These are phyloP conservation scores for Lysandra coridon DNA, from an alignment of 2,888 invertebrate species.

Conservation along the genomic window DNA sequence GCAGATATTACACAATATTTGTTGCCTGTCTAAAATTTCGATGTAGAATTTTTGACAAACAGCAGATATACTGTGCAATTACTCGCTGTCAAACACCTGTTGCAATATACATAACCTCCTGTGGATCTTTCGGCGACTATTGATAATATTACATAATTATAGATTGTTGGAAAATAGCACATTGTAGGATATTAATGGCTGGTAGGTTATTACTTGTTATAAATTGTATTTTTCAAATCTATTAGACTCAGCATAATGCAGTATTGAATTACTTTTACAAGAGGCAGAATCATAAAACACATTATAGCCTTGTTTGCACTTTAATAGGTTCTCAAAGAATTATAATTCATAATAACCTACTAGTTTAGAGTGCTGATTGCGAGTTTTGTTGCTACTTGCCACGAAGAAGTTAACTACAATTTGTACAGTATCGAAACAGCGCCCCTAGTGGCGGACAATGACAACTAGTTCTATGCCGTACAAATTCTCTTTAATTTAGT, in stretches of 20 bases:
- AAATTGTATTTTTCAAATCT: not conserved
- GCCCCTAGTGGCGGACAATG: too few species aligned
- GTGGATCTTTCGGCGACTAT: not conserved
- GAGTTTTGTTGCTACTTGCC: not conserved
- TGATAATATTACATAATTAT: not conserved
- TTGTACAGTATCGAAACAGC: too few species aligned
- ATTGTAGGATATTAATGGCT: not conserved
- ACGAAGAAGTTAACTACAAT: too few species aligned
- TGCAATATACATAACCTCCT: not conserved
- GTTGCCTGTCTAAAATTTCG: too few species aligned
- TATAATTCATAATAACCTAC: conserved; percentile 14
- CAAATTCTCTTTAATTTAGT: too few species aligned
- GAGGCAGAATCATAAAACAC: too few species aligned
- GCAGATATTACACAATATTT: too few species aligned
- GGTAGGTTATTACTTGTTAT: not conserved
- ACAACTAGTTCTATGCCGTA: too few species aligned
- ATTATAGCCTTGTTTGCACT: too few species aligned
- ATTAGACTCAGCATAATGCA: too few species aligned
- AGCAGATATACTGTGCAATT: not conserved
- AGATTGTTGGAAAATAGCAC: not conserved
- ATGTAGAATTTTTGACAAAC: too few species aligned
- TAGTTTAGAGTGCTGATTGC: not conserved
- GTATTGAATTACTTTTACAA: too few species aligned
- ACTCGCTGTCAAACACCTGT: not conserved
- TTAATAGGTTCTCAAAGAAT: not conserved